phyloP scores from a whole-genome alignment of 2,797 vertebrate genomes.

The Anguilla marmorata region DNA sequence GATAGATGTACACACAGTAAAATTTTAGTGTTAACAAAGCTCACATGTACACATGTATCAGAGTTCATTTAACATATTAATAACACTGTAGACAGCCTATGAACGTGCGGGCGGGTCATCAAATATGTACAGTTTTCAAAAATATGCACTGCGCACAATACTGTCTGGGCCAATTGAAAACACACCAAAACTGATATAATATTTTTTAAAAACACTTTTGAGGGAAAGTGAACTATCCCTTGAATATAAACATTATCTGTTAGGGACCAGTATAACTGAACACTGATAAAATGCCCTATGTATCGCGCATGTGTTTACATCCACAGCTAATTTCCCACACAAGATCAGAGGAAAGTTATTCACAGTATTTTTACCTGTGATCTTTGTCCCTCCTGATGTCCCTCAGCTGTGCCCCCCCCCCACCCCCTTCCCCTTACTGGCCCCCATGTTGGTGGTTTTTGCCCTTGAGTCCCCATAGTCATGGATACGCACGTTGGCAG shows the following conservation, averaged over 20 bases:
- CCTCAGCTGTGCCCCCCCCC: background rate
- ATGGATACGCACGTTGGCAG: slow-evolving; percentile 94
- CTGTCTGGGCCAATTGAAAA: background rate
- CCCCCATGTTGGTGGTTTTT: slow-evolving; percentile 51
- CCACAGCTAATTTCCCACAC: background rate
- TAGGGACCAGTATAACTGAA: background rate
- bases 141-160: background rate
- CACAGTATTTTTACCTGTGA: background rate
- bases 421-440: background rate
- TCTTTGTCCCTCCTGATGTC: background rate
- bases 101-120: background rate
- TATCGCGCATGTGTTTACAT: background rate
- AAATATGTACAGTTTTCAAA: background rate
- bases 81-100: background rate
- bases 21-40: no score
- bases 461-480: slow-evolving; percentile 75
- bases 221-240: no score
- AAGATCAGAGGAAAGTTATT: background rate
- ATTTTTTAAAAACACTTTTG: no score
- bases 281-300: background rate
- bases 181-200: background rate
- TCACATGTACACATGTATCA: background rate
- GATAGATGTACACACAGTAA: background rate
- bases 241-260: no score
- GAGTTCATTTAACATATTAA: background rate